phyloP scores from a whole-genome alignment of 2,113 vertebrate species.

The Odontesthes bonariensis region DNA sequence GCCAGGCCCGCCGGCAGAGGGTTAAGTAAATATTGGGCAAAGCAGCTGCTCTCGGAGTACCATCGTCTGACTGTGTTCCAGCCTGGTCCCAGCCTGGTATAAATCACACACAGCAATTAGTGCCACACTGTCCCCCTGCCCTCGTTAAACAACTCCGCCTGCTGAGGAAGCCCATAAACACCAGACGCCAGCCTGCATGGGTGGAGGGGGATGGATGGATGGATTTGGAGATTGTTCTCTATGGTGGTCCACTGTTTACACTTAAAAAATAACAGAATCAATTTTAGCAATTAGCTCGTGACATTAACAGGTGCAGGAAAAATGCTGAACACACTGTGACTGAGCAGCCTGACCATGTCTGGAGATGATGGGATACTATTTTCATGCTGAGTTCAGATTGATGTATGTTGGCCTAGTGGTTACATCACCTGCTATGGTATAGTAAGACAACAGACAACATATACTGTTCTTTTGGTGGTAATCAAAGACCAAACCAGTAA shows the following conservation, averaged over 20 bases:
- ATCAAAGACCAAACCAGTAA: too few species aligned
- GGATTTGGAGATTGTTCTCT: neutral
- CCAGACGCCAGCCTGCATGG: conserved; percentile 39
- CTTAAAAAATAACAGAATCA: too few species aligned
- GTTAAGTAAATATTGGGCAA: conserved; percentile 83
- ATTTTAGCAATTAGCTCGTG: neutral
- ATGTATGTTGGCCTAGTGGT: accelerated
- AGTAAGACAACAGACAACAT: too few species aligned
- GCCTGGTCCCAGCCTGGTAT: conserved; percentile 73
- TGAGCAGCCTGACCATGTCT: neutral
- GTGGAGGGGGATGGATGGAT: conserved; percentile 18
- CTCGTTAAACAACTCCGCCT: conserved; percentile 74
- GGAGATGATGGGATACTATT: neutral
- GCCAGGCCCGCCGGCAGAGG: conserved; percentile 75
- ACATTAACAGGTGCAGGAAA: neutral
- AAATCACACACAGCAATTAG: conserved; percentile 82
- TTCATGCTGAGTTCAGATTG: neutral
- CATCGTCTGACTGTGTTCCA: conserved; percentile 71
- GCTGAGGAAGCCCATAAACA: conserved; percentile 65
- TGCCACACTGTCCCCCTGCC: conserved; percentile 67
- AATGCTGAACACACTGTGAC: neutral
- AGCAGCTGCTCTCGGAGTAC: conserved; percentile 79
- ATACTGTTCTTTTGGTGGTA: too few species aligned
- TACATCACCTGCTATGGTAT: neutral
- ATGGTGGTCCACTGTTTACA: too few species aligned